Conservation (phyloP, 1,140 invertebrate genomes). For the Bombus haemorrhoidalis region DNA sequence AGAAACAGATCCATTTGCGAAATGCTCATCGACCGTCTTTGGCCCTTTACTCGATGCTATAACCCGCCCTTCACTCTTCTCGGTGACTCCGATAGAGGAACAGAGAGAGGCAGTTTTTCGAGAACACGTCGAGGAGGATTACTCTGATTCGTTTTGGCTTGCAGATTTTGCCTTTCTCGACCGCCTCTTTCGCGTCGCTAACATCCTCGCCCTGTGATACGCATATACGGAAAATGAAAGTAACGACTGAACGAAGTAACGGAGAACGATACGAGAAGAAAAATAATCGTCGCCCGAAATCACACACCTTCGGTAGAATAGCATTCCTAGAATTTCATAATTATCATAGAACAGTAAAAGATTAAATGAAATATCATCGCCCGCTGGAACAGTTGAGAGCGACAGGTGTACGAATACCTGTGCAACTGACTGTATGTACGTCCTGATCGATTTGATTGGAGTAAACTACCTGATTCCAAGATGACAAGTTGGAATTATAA, state of each 20-base stretch:
- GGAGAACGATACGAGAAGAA: background rate
- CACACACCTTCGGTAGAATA: background rate
- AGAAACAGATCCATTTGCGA: constrained; percentile 79
- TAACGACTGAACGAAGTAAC: constrained; percentile 14
- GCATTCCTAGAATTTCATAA: no score
- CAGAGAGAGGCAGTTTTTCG: constrained; percentile 68
- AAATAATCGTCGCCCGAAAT: background rate
- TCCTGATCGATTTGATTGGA: no score
- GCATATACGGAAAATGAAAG: background rate
- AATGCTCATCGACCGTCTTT: constrained; percentile 80
- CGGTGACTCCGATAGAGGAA: background rate
- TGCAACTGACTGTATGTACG: no score
- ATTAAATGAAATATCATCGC: no score
- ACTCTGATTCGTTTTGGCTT: constrained; percentile 82
- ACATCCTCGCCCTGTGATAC: constrained; percentile 44
- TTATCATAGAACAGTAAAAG: no score
- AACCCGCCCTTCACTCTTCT: constrained; percentile 18
- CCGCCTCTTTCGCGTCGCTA: background rate
- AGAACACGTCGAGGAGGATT: constrained; percentile 78
- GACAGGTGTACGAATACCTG: no score
- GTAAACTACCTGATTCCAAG: no score
- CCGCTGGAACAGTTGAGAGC: no score
- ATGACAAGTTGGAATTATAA: no score
- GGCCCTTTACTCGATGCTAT: constrained; percentile 57
- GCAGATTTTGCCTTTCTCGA: constrained; percentile 73